A percentile compares a stretch with the other conserved stretches of the same genome.
phyloP scores from a whole-genome alignment of 92 coral and sea anemone species.

The Galaxea fascicularis region DNA sequence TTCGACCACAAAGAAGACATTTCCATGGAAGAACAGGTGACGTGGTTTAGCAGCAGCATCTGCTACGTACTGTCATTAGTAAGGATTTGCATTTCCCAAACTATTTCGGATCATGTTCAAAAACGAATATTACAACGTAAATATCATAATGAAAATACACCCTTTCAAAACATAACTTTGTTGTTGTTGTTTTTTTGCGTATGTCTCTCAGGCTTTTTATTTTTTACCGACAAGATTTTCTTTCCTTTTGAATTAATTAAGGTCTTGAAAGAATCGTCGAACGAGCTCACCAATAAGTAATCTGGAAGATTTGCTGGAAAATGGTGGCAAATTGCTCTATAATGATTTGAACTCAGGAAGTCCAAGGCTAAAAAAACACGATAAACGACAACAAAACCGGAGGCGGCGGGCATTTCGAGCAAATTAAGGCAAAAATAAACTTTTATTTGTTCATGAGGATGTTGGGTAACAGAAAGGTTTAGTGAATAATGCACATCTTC shows the following conservation, averaged over 20 bases:
- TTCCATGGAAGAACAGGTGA: slow-evolving; percentile 21
- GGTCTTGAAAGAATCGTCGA: neutral
- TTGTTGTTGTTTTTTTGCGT: neutral
- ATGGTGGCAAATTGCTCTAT: neutral
- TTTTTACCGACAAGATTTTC: neutral
- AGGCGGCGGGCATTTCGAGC: slow-evolving; percentile 1
- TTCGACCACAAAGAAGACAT: neutral
- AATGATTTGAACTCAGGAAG: slow-evolving; percentile 22
- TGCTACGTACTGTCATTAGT: neutral
- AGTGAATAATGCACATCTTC: neutral
- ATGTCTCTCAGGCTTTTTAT: neutral
- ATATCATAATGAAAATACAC: neutral
- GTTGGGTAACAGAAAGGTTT: neutral
- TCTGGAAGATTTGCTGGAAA: neutral
- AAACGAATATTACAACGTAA: neutral
- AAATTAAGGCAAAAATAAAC: slow-evolving; percentile 17
- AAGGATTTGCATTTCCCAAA: slow-evolving; percentile 17
- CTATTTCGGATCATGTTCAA: neutral
- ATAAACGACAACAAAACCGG: neutral
- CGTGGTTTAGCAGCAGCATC: neutral
- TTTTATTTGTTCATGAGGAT: neutral
- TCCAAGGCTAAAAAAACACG: neutral
- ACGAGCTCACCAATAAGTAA: neutral
- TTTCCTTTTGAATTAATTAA: neutral
- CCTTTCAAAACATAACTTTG: neutral